These are phyloP conservation scores for Alces alces DNA, from an alignment of 2,113 vertebrate genomes.

Conservation along the genomic window DNA sequence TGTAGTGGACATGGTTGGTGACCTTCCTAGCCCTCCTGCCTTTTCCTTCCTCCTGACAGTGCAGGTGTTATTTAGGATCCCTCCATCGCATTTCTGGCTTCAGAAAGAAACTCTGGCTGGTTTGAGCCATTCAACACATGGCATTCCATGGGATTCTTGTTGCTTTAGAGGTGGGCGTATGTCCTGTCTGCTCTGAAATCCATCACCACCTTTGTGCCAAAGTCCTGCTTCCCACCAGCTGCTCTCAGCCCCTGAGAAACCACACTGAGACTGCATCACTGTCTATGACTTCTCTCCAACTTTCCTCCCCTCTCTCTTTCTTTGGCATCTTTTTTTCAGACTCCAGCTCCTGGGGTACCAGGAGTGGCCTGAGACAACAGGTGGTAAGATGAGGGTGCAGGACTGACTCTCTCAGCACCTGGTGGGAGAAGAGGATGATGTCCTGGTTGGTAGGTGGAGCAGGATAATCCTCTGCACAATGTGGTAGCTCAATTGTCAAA, in stretches of 20 bases:
- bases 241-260: not conserved
- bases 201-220: not conserved
- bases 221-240: not conserved
- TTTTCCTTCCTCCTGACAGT: not conserved
- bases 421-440: no score
- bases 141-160: not conserved
- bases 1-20: accelerated
- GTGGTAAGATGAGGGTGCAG: no score
- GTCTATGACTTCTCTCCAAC: accelerated
- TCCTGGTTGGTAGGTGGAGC: not conserved
- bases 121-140: no score
- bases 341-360: not conserved
- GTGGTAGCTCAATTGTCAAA: accelerated
- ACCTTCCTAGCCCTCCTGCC: not conserved
- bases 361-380: not conserved
- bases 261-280: accelerated
- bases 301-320: not conserved
- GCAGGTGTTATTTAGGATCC: not conserved
- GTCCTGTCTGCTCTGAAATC: not conserved
- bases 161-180: accelerated
- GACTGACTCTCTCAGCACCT: not conserved
- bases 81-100: not conserved
- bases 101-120: not conserved
- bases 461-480: no score
- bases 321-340: not conserved